Evolutionary conservation across 2,113 vertebrate genomes (phyloP).

Genomic region (Rhabdomys dilectus): DNA sequence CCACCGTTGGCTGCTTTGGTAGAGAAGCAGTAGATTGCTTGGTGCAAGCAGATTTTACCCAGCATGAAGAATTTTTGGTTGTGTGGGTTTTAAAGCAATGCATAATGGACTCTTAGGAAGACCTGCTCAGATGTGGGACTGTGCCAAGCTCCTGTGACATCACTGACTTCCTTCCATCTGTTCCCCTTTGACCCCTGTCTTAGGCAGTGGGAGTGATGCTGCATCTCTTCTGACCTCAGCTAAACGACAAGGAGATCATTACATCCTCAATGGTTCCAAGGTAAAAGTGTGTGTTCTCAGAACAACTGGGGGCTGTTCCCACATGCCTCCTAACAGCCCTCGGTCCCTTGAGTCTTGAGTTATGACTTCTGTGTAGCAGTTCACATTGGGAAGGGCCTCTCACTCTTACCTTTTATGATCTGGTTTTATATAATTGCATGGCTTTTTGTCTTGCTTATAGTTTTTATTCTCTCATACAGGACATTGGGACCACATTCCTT

Average conservation of each 20-base stretch:
- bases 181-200: background rate
- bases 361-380: background rate
- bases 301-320: background rate
- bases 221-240: conserved; percentile 95
- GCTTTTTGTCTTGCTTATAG: background rate
- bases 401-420: background rate
- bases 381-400: background rate
- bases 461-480: background rate
- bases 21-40: background rate
- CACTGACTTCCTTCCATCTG: background rate
- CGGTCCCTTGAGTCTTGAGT: background rate
- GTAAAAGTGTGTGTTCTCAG: conserved; percentile 81
- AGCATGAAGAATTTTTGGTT: background rate
- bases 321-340: background rate
- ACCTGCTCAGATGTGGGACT: background rate
- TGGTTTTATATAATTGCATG: background rate
- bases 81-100: background rate
- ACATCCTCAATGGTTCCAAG: conserved; percentile 97
- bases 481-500: background rate
- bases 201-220: conserved; percentile 97
- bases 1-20: background rate
- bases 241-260: conserved; percentile 91
- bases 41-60: background rate
- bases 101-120: background rate
- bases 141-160: background rate